A percentile compares a stretch with the other conserved stretches of the same genome.
These are phyloP conservation scores for Lagorchestes hirsutus DNA, from an alignment of 2,797 vertebrate species.

Conservation along the genomic window DNA sequence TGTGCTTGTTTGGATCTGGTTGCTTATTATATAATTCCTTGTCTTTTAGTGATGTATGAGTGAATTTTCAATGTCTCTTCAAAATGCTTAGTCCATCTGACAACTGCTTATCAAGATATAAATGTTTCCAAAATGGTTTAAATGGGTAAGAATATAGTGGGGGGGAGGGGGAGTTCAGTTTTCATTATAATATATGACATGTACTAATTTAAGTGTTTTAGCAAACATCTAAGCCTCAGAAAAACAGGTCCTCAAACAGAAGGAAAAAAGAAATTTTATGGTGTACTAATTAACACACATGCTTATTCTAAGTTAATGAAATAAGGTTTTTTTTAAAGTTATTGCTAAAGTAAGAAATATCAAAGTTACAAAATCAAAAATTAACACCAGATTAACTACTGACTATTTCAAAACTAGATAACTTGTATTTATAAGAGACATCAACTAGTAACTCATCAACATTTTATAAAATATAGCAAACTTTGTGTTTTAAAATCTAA, in stretches of 20 bases:
- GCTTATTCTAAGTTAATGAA: background rate
- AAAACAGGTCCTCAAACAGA: conserved; percentile 52
- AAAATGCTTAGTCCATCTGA: conserved; percentile 56
- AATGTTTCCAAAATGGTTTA: conserved; percentile 59
- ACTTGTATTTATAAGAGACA: conserved; percentile 51
- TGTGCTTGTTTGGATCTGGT: conserved; percentile 49
- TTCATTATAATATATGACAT: conserved; percentile 59
- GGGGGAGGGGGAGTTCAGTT: conserved; percentile 65
- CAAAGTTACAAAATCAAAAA: conserved; percentile 61
- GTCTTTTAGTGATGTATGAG: conserved; percentile 74
- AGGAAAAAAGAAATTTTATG: conserved; percentile 51
- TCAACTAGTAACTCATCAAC: conserved; percentile 22
- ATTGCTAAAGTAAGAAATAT: conserved; percentile 48
- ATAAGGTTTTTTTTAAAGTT: conserved; percentile 24
- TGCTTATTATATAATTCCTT: conserved; percentile 57
- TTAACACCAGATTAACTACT: conserved; percentile 44
- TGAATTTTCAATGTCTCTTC: conserved; percentile 68
- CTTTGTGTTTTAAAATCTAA: conserved; percentile 45
- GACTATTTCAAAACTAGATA: conserved; percentile 64
- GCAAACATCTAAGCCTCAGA: conserved; percentile 66
- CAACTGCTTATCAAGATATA: conserved; percentile 65
- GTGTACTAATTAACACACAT: conserved; percentile 42
- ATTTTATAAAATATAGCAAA: conserved; percentile 56
- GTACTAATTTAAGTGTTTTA: background rate
- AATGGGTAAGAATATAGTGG: conserved; percentile 70